Percentiles rank a stretch among this genome's conserved stretches.
phyloP scores from a whole-genome alignment of 2,888 invertebrate species.

The Aleiodes testaceus region DNA sequence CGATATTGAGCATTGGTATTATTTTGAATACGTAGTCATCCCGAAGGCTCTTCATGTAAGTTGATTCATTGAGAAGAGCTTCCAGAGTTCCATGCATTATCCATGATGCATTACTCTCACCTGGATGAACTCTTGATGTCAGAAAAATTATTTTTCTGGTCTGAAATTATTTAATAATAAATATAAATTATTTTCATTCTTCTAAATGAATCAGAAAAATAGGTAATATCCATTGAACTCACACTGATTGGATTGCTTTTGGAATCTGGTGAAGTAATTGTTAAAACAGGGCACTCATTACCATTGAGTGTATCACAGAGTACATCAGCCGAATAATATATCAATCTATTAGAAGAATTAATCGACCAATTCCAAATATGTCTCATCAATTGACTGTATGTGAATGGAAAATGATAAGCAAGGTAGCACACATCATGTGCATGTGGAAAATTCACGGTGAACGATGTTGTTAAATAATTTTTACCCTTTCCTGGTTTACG shows the following conservation, averaged over 20 bases:
- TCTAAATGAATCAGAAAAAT: neutral
- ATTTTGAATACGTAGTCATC: conserved; percentile 88
- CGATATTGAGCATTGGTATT: conserved; percentile 91
- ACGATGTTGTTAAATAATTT: conserved; percentile 85
- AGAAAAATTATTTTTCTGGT: conserved; percentile 82
- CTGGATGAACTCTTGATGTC: conserved; percentile 88
- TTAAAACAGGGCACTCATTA: conserved; percentile 84
- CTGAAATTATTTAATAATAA: conserved; percentile 67
- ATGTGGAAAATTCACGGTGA: conserved; percentile 85
- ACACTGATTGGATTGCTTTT: conserved; percentile 77
- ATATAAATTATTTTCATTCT: conserved; percentile 5
- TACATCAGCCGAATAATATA: conserved; percentile 80
- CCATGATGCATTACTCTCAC: conserved; percentile 92
- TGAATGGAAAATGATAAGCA: conserved; percentile 91
- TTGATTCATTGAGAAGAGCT: conserved; percentile 77
- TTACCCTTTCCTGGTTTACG: conserved; percentile 76
- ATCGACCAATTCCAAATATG: conserved; percentile 80
- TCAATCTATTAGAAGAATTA: conserved; percentile 73
- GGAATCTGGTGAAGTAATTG: conserved; percentile 80
- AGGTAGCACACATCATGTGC: conserved; percentile 86
- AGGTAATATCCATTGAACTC: conserved; percentile 50
- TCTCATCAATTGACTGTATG: conserved; percentile 85
- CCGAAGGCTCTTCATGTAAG: conserved; percentile 77
- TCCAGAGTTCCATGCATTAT: conserved; percentile 88
- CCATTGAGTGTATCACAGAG: conserved; percentile 82